Conservation (phyloP, 2,113 vertebrate species). For the Aleadryas rufinucha region DNA sequence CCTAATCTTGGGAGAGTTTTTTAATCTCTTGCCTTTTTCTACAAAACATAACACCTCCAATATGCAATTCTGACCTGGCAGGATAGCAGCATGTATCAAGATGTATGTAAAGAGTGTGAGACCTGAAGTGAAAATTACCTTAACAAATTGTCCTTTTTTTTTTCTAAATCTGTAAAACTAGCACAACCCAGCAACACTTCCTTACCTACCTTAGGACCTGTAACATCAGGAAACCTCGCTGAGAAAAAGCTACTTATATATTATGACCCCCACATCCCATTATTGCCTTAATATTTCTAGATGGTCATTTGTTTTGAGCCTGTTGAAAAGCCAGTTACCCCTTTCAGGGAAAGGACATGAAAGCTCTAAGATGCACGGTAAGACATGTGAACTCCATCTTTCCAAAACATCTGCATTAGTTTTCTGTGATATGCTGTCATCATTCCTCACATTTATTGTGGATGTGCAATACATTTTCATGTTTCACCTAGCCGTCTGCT, state of each 20-base stretch:
- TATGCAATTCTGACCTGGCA: background rate
- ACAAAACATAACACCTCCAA: background rate
- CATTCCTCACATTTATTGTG: constrained; percentile 34
- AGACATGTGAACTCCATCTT: constrained; percentile 31
- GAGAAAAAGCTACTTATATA: background rate
- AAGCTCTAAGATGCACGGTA: background rate
- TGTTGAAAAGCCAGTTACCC: constrained; percentile 26
- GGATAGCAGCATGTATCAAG: background rate
- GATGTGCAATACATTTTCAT: constrained; percentile 43
- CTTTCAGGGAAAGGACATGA: background rate
- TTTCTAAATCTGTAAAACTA: background rate
- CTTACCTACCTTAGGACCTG: background rate
- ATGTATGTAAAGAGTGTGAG: background rate
- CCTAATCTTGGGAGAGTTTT: background rate
- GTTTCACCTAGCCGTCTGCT: constrained; percentile 35
- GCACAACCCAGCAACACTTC: background rate
- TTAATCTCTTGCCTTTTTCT: background rate
- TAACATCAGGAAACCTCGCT: background rate
- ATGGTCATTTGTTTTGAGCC: constrained; percentile 32
- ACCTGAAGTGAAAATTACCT: background rate
- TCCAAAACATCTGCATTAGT: constrained; percentile 50
- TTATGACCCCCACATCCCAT: background rate
- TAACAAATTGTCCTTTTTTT: background rate
- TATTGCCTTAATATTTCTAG: constrained; percentile 54
- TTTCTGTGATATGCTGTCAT: constrained; percentile 27